Evolutionary conservation across 2,797 vertebrate genomes (phyloP).

Genomic region (Pangasius macronema): DNA sequence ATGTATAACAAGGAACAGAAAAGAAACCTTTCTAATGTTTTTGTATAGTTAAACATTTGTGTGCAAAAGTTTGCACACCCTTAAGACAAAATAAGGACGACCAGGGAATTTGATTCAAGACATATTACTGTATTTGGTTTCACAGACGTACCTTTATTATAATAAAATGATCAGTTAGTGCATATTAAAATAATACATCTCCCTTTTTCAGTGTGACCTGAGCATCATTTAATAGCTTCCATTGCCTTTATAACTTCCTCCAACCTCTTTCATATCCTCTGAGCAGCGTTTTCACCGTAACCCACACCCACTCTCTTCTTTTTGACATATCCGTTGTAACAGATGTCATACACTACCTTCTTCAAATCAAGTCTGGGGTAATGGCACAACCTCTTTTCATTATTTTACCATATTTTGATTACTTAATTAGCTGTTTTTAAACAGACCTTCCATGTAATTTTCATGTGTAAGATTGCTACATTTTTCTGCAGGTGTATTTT

Average conservation of each 20-base stretch:
- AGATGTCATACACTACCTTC: background rate
- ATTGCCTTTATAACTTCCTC: background rate
- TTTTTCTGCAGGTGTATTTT: constrained; percentile 1
- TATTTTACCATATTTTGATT: background rate
- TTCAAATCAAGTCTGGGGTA: background rate
- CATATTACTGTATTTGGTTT: background rate
- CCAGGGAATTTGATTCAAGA: background rate
- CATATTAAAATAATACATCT: background rate
- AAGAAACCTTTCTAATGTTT: background rate
- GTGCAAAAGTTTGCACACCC: background rate
- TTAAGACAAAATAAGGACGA: background rate
- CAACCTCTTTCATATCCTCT: background rate
- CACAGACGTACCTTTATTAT: background rate
- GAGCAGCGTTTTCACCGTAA: background rate
- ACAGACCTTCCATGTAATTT: background rate
- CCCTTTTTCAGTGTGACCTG: background rate
- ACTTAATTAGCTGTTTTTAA: background rate
- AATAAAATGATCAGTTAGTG: background rate
- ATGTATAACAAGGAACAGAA: background rate
- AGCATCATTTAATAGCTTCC: background rate
- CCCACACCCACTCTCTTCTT: background rate
- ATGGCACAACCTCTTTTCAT: background rate
- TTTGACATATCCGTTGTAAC: background rate
- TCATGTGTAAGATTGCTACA: background rate
- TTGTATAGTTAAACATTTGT: background rate